Evolutionary conservation across 2,888 invertebrate species (phyloP).

Genomic region (Minunthozetes semirufus): DNA sequence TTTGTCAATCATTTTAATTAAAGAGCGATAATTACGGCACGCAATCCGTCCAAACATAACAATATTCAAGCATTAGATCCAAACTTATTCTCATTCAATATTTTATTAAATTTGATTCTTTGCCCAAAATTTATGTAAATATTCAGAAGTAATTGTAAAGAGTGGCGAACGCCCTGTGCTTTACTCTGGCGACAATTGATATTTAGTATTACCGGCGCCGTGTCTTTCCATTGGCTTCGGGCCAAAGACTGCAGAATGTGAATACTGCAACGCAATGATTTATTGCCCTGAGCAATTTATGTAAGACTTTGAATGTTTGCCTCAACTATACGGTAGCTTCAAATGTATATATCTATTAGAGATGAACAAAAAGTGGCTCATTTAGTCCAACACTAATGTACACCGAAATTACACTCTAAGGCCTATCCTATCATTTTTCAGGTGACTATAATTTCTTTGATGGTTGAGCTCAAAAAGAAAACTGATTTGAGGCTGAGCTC

Average conservation of each 20-base stretch:
- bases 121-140: not conserved
- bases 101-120: not conserved
- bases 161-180: not conserved
- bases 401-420: constrained; percentile 3
- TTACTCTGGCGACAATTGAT: constrained; percentile 27
- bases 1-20: constrained; percentile 33
- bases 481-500: not conserved
- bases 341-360: constrained; percentile 21
- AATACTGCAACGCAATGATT: constrained; percentile 23
- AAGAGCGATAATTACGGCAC: constrained; percentile 26
- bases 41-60: constrained; percentile 10
- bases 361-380: constrained; percentile 15
- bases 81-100: too few relatives aligned
- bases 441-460: constrained; percentile 28
- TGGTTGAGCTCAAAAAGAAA: not conserved
- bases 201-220: constrained; percentile 13
- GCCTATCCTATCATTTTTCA: constrained; percentile 25
- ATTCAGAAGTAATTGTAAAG: not conserved
- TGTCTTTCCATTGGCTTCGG: constrained; percentile 2
- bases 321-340: constrained; percentile 1
- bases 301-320: constrained; percentile 5
- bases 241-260: constrained; percentile 15
- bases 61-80: not conserved
- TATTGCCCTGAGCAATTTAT: constrained; percentile 8
- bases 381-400: constrained; percentile 21